A percentile compares a stretch with the other conserved stretches of the same genome.
These are phyloP conservation scores for Glossosoma conforme DNA, from an alignment of 1,140 invertebrate genomes.

Conservation along the genomic window DNA sequence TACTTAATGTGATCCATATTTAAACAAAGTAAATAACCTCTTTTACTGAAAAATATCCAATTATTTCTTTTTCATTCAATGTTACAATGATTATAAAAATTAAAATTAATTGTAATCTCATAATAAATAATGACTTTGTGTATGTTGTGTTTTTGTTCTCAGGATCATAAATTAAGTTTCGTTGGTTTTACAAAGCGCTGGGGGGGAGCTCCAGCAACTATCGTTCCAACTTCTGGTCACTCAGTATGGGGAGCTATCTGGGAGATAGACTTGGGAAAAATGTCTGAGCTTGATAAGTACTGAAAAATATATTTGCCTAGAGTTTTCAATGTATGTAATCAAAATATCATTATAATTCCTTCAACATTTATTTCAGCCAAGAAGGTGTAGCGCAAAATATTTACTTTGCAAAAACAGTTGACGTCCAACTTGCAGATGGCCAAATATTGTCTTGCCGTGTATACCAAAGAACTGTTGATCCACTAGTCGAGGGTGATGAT, in stretches of 20 bases:
- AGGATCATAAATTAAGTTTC: slow-evolving; percentile 72
- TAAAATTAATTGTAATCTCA: background rate
- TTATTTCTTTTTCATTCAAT: too few relatives aligned
- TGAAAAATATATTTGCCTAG: background rate
- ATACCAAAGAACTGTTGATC: slow-evolving; percentile 53
- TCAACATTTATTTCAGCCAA: slow-evolving; percentile 50
- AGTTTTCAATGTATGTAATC: background rate
- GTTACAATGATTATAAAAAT: too few relatives aligned
- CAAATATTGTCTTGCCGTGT: slow-evolving; percentile 52
- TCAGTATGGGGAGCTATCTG: slow-evolving; percentile 77
- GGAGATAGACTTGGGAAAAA: slow-evolving; percentile 62
- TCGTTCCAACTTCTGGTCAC: slow-evolving; percentile 54
- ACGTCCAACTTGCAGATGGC: slow-evolving; percentile 52
- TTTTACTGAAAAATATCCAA: background rate
- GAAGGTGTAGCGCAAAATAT: slow-evolving; percentile 62
- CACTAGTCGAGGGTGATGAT: slow-evolving; percentile 35
- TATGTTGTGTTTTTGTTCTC: slow-evolving; percentile 21
- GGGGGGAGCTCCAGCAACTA: slow-evolving; percentile 70
- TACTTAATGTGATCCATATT: too few relatives aligned
- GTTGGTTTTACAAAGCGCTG: slow-evolving; percentile 61
- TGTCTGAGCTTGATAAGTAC: slow-evolving; percentile 62
- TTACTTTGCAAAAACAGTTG: slow-evolving; percentile 58
- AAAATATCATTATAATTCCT: background rate
- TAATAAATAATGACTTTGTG: background rate
- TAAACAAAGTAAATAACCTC: too few relatives aligned